Conservation (phyloP, 2,113 vertebrate species). For the Galemys pyrenaicus region DNA sequence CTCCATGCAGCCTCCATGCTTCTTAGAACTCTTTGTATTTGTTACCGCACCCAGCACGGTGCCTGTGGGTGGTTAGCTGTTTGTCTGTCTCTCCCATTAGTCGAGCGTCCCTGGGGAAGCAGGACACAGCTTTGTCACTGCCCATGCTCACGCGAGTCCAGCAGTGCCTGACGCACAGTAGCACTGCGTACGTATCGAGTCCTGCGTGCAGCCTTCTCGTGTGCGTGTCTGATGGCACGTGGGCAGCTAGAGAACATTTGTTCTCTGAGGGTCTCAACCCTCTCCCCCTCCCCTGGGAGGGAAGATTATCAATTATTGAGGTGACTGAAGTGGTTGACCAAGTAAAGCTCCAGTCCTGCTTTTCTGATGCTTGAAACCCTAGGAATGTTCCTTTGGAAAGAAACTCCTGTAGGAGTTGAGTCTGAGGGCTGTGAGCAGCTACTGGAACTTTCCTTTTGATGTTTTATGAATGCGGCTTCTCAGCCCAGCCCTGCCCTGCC, state of each 20-base stretch:
- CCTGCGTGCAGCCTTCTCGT: no score
- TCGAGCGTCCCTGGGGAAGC: neutral
- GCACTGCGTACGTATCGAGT: no score
- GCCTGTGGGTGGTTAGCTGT: neutral
- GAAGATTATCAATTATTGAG: neutral
- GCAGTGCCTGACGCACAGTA: neutral
- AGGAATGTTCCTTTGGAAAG: constrained; percentile 37
- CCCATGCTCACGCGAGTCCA: neutral
- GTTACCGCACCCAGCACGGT: no score
- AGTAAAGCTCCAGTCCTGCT: neutral
- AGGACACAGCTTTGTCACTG: neutral
- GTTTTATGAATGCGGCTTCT: constrained; percentile 83
- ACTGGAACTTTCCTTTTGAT: constrained; percentile 81
- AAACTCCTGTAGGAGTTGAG: constrained; percentile 8
- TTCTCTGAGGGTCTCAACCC: neutral
- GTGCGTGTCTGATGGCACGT: neutral
- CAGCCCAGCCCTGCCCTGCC: constrained; percentile 61
- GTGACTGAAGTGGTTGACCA: neutral
- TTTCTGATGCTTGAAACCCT: neutral
- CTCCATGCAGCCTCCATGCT: neutral
- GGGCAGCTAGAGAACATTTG: neutral
- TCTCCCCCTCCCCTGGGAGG: neutral
- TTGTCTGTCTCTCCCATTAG: neutral
- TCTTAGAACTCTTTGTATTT: neutral
- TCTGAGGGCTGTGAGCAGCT: neutral